Percentiles rank a stretch among this genome's conserved stretches.
Conservation (phyloP, 2,113 vertebrate genomes). For the Struthio camelus region DNA sequence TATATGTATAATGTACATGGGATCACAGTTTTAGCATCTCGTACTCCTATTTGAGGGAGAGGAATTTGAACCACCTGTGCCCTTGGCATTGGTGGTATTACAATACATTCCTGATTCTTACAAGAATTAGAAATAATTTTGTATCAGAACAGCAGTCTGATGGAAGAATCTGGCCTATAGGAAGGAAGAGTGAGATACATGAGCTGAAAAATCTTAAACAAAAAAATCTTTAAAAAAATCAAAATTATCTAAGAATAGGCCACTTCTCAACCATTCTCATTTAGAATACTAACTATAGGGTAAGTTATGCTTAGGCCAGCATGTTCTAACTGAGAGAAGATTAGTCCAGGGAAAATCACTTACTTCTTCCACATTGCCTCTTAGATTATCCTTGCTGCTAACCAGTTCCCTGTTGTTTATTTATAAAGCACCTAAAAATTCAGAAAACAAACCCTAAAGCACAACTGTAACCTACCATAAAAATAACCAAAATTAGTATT, state of each 20-base stretch:
- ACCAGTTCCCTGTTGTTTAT: not conserved
- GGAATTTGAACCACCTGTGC: not conserved
- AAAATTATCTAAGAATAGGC: not conserved
- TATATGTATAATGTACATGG: not conserved
- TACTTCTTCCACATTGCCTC: not conserved
- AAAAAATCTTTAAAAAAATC: not conserved
- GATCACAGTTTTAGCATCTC: not conserved
- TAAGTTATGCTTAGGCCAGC: not conserved
- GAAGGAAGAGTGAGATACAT: not conserved
- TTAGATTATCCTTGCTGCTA: not conserved
- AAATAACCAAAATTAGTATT: fast-evolving
- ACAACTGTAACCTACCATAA: not conserved
- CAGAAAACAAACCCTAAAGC: not conserved
- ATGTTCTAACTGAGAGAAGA: not conserved
- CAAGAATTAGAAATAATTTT: not conserved
- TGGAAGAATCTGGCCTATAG: not conserved
- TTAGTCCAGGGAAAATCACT: not conserved
- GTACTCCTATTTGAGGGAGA: too few species aligned
- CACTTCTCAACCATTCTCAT: not conserved
- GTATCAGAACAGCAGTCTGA: not conserved
- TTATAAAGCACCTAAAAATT: not conserved
- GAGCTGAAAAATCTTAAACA: not conserved
- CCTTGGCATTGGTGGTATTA: not conserved
- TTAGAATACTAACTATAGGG: not conserved
- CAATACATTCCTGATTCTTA: not conserved